Percentiles rank a stretch among this genome's conserved stretches.
These are phyloP conservation scores for Myodes glareolus DNA, from an alignment of 2,113 vertebrate genomes.

Conservation along the genomic window DNA sequence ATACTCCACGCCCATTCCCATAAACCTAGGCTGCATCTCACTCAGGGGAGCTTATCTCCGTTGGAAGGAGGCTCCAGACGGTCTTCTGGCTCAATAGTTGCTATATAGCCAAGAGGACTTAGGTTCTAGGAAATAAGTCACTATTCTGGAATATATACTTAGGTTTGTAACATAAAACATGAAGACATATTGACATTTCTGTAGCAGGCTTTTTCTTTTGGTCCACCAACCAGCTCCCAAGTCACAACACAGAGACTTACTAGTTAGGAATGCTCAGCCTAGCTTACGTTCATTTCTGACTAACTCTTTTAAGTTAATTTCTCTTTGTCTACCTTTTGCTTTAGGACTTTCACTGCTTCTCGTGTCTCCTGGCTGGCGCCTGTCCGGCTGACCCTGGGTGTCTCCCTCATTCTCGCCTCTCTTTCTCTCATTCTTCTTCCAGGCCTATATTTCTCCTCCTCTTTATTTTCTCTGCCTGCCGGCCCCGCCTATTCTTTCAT, in stretches of 20 bases:
- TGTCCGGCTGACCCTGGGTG: background rate
- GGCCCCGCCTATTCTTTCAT: background rate
- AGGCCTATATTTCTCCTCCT: background rate
- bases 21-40: background rate
- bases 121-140: background rate
- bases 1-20: background rate
- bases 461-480: background rate
- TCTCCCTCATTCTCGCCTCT: background rate
- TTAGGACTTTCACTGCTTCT: background rate
- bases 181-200: background rate
- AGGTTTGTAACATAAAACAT: background rate
- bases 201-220: background rate
- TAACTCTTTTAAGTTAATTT: background rate
- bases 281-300: background rate
- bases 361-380: background rate
- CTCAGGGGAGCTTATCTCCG: background rate
- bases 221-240: background rate
- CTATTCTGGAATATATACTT: background rate
- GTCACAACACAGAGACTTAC: background rate
- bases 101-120: background rate
- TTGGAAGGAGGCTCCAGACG: background rate
- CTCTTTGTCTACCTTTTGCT: background rate
- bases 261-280: background rate
- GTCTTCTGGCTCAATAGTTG: background rate
- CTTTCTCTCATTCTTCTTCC: background rate